Evolutionary conservation across 2,888 invertebrate genomes (phyloP), one percentile per base, ranked within the genome.

Genomic region (Leucoma salicis): DNA sequence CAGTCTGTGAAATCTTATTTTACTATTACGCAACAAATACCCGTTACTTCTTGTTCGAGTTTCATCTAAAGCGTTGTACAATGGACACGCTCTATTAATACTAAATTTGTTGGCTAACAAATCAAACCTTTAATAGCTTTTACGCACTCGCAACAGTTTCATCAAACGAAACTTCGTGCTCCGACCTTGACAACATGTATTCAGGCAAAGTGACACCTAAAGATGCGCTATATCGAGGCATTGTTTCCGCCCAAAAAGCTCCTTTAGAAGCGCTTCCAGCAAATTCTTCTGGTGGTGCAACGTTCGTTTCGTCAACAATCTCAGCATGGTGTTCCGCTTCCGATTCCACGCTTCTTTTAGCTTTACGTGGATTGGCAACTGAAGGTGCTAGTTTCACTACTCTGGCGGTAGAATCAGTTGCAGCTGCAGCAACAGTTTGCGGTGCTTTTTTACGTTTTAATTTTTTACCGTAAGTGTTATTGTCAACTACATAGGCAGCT

Each of bases 121-220:
- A 60, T 60, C 69, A 69, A 63, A 57, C 66, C 63, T 62, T 37
- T 55, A 31, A 55, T 58, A 61, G 58, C 58, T 67, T 65, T 76
- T 87, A 89, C 74, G 80, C 88, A 65, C 79, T 80, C 45, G 84
- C 83, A 49, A 89, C 83, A 29, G 74, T 74, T 76, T 90, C 91
- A 69, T 94, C 94, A 68, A 94, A 94, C 45, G 92, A 91, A 63
- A 85, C 85, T 79, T 94, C 94, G 57, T 92, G 92, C 51, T 93
- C 93, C 28, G 94, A 93, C 72, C 91, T 91, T 44, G 91, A 88
- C 40, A 94, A 70, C 94, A 94, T 94, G 63, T 91, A 94, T 59
- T 90, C 92, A 1, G 94, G 94, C 49, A 94, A 74, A 24, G 92
- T 90, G 11, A 93, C 90, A 13, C 93, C 93, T 37, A 93, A 85